A percentile compares a stretch with the other conserved stretches of the same genome.
Conservation (phyloP, 1,140 invertebrate species). For the Schmidtea mediterranea region DNA sequence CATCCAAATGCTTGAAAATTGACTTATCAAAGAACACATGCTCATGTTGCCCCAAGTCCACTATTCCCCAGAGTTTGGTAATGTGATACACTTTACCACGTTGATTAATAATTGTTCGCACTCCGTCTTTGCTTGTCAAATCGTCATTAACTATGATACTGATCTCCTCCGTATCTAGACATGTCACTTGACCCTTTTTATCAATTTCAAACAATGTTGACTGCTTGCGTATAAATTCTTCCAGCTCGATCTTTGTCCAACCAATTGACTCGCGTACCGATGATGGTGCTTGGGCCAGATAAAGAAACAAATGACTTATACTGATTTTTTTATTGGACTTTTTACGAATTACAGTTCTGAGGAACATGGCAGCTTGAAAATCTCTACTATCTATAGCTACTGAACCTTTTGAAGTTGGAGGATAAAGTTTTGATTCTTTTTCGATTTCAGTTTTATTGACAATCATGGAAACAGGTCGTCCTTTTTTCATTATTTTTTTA, state of each 20-base stretch:
- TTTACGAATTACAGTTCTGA: too few species aligned
- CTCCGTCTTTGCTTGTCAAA: slow-evolving; percentile 10
- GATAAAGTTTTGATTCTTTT: too few species aligned
- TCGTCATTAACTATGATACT: slow-evolving; percentile 27
- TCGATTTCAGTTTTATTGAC: too few species aligned
- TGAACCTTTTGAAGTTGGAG: too few species aligned
- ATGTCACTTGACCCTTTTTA: slow-evolving; percentile 20
- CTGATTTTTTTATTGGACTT: too few species aligned
- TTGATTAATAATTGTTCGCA: slow-evolving; percentile 1
- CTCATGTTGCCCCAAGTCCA: slow-evolving; percentile 27
- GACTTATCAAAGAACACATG: slow-evolving; percentile 28
- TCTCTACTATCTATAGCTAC: too few species aligned
- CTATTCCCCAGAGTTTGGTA: slow-evolving; percentile 27
- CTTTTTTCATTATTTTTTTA: too few species aligned
- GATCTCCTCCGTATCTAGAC: slow-evolving; percentile 20
- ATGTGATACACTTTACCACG: slow-evolving; percentile 22
- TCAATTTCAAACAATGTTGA: slow-evolving; percentile 19
- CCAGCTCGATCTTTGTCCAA: slow-evolving; percentile 21
- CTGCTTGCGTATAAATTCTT: slow-evolving; percentile 19
- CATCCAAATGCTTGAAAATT: slow-evolving; percentile 23
- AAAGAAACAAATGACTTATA: too few species aligned
- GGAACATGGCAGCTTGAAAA: too few species aligned
- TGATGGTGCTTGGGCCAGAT: slow-evolving; percentile 12
- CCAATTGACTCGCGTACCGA: slow-evolving; percentile 22
- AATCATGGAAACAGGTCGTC: too few species aligned